Conservation (phyloP, 2,113 vertebrate genomes). For the Clupea harengus region DNA sequence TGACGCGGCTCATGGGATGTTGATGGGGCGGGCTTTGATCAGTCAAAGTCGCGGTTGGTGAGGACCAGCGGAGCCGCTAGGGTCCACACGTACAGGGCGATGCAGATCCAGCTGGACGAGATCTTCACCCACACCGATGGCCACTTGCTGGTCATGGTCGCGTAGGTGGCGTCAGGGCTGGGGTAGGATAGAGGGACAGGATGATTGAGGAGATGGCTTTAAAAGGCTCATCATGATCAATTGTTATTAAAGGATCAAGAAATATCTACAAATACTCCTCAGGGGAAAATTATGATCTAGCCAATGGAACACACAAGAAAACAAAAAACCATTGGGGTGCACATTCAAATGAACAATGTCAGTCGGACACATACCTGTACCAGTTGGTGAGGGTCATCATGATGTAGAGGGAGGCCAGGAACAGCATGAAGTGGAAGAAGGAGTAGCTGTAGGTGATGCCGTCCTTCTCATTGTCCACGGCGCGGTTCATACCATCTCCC, state of each 20-base stretch:
- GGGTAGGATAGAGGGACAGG: background rate
- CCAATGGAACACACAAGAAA: too few relatives aligned
- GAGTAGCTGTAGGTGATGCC: slow-evolving; percentile 97
- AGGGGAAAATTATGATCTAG: background rate
- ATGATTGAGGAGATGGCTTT: background rate
- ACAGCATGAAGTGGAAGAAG: slow-evolving; percentile 99
- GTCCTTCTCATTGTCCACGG: slow-evolving; percentile 91
- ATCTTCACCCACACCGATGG: slow-evolving; percentile 99
- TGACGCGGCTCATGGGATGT: background rate
- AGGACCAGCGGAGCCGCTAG: slow-evolving; percentile 93
- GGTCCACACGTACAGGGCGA: slow-evolving; percentile 94
- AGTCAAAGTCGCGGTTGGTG: slow-evolving; percentile 96
- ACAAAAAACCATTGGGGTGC: too few relatives aligned
- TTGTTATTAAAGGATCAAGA: background rate
- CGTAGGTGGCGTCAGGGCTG: slow-evolving; percentile 81
- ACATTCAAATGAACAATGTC: background rate
- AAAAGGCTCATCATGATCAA: background rate
- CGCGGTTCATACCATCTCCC: slow-evolving; percentile 71
- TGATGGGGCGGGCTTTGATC: slow-evolving; percentile 26
- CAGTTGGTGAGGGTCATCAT: slow-evolving; percentile 99
- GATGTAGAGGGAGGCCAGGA: slow-evolving; percentile 95
- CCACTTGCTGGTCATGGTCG: slow-evolving; percentile 94
- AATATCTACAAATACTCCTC: background rate
- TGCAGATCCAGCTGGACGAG: slow-evolving; percentile 95
- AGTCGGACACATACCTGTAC: slow-evolving; percentile 83